Conservation (phyloP, 1,140 invertebrate genomes). For the Drosophila aff. region DNA sequence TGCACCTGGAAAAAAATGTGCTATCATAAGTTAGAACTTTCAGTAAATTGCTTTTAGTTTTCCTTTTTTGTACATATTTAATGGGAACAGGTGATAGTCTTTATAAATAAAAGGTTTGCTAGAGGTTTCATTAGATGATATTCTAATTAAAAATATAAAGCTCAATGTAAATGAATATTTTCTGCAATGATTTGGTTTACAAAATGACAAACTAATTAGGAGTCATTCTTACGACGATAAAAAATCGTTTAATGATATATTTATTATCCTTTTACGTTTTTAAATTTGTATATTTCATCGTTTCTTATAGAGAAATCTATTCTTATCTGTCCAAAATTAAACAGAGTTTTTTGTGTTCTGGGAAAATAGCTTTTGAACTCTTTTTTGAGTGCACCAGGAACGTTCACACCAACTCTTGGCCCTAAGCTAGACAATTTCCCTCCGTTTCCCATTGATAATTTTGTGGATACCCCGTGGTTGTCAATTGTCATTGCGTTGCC, state of each 20-base stretch:
- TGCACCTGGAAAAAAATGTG: neutral
- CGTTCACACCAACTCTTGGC: slow-evolving; percentile 67
- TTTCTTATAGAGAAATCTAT: neutral
- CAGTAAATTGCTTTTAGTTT: neutral
- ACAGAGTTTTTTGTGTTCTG: neutral
- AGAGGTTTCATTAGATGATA: no score
- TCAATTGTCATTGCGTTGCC: slow-evolving; percentile 67
- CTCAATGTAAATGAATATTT: no score
- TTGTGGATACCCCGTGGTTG: slow-evolving; percentile 47
- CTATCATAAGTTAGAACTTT: neutral
- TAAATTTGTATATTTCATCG: neutral
- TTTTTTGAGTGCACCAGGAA: slow-evolving; percentile 14
- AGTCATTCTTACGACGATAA: no score
- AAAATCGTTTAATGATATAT: no score
- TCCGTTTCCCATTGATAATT: slow-evolving; percentile 58
- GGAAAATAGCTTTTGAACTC: neutral
- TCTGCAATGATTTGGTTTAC: no score
- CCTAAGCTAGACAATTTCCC: slow-evolving; percentile 48
- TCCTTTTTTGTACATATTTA: no score
- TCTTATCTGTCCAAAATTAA: neutral
- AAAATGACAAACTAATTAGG: no score
- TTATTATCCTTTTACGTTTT: neutral
- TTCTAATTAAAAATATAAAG: no score
- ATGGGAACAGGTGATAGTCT: no score
- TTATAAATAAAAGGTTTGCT: no score